These are phyloP conservation scores for Sinocyclocheilus anshuiensis DNA, from an alignment of 2,113 vertebrate species.

Conservation along the genomic window DNA sequence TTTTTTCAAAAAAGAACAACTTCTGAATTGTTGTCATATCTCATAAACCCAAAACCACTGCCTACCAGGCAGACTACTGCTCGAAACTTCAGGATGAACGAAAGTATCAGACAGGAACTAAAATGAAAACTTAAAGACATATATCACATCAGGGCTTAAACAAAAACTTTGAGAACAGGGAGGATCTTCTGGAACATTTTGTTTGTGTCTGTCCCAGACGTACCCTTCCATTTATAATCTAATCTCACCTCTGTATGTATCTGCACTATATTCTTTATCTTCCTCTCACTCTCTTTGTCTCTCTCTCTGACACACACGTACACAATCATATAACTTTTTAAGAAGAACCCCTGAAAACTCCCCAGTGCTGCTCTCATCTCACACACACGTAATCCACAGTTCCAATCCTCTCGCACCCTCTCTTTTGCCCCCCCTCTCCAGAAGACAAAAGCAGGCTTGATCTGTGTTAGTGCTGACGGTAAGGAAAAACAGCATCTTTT, in stretches of 20 bases:
- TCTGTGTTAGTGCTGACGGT: conserved; percentile 40
- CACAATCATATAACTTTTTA: conserved; percentile 3
- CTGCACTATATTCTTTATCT: conserved; percentile 22
- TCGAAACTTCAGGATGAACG: conserved; percentile 2
- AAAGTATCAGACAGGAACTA: conserved; percentile 2
- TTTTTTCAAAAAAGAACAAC: background rate
- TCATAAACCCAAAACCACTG: background rate
- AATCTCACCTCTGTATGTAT: conserved; percentile 33
- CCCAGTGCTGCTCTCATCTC: conserved; percentile 34
- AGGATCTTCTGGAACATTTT: conserved; percentile 24
- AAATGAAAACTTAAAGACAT: conserved; percentile 31
- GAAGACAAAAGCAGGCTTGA: conserved; percentile 51
- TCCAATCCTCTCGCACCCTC: conserved; percentile 22
- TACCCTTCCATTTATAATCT: conserved; percentile 45
- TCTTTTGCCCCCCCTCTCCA: conserved; percentile 51
- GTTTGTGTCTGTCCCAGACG: conserved; percentile 40
- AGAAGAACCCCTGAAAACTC: conserved; percentile 18
- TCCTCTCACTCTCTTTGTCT: conserved; percentile 11
- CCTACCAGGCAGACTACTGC: background rate
- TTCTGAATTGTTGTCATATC: background rate
- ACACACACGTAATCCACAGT: conserved; percentile 35
- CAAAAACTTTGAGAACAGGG: conserved; percentile 1
- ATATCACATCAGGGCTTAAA: conserved; percentile 9
- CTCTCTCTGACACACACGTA: conserved; percentile 12
- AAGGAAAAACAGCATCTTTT: conserved; percentile 34